Base-by-base conservation (phyloP, 2,113 vertebrate species). In the Micronycteris hirsuta region DNA sequence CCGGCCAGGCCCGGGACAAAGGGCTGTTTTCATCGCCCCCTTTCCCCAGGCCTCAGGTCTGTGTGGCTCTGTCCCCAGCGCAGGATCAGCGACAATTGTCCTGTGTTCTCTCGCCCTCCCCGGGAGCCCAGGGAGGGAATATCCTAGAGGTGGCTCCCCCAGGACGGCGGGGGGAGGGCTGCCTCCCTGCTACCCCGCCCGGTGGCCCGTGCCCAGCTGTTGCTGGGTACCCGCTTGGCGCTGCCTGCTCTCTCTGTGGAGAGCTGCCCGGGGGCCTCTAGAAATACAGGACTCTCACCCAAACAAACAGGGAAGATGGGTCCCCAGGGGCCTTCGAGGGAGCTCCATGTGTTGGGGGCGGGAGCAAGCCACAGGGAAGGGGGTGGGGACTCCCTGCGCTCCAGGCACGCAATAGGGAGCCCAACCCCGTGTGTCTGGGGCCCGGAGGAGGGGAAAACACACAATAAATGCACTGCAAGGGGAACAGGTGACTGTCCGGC, bases 101-200 rank as follows among this genome's bases (percentile, higher is more conserved):
- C 92, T 97, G 97, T 98, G 97, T 97, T 97, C 97, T 93, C 65
- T 45, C 16, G 22, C 52, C 70, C 80, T 74, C 73, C 74, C 3
- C 22, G 49, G 89, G 86, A 89, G 81, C 36, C 17, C 1, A 1
- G 71, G 73, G 91, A 90, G 81, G 85, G 89, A 80, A 95, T 68
- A 77, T 49, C 16, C 17, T 45, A 85, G 87, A 90, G 97, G 94
- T 31, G 17, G 92, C 90, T 89, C 94, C 85, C 84, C 68, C 70
- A 86, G 92, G 88, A 61, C 12, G 26, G 8, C 0, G 0, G 70
- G 70, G 41, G 54, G 41, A 16, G 65, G 61, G 58, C 68, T 85
- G 68, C 4, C 81, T n/a, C 73, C 81, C 52, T 6, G 26, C 76
- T 61, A 38, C 36, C 49, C 65, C 12, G 49, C 86, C 74, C 45